These are phyloP conservation scores for Mormyrus proboscirostris DNA, from an alignment of 2,797 vertebrate genomes.

Conservation along the genomic window DNA sequence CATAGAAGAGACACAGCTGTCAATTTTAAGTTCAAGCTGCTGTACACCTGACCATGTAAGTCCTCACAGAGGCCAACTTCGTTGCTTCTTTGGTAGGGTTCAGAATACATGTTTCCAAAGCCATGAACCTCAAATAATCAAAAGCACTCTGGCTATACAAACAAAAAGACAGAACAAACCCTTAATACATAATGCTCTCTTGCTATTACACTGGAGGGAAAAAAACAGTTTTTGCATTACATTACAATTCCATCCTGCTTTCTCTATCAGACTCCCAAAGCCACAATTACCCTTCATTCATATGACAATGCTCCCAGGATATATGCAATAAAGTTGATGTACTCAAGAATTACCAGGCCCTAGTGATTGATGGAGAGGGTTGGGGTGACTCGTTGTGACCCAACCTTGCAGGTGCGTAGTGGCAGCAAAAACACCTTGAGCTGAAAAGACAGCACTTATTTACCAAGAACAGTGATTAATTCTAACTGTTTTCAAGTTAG, in stretches of 20 bases:
- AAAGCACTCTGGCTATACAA: background rate
- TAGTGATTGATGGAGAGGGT: background rate
- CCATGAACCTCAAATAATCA: background rate
- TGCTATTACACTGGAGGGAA: background rate
- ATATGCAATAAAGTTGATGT: background rate
- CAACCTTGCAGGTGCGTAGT: background rate
- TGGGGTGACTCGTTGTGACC: background rate
- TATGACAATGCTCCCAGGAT: background rate
- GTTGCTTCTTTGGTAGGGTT: background rate
- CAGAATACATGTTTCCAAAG: background rate
- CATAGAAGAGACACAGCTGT: background rate
- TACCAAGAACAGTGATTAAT: background rate
- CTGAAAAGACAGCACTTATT: background rate
- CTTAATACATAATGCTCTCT: background rate
- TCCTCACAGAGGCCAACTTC: background rate
- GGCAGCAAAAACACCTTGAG: background rate
- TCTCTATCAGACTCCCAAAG: constrained; percentile 4
- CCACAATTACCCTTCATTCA: constrained; percentile 3
- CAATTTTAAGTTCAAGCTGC: background rate
- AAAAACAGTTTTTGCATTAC: background rate
- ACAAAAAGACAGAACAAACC: background rate
- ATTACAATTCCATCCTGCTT: background rate
- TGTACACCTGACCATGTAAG: background rate
- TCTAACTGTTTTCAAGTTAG: background rate
- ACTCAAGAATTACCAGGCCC: background rate